Base-by-base conservation (phyloP, 35 echinoderm and acorn worm genomes). In the Ophiothrix spiculata region DNA sequence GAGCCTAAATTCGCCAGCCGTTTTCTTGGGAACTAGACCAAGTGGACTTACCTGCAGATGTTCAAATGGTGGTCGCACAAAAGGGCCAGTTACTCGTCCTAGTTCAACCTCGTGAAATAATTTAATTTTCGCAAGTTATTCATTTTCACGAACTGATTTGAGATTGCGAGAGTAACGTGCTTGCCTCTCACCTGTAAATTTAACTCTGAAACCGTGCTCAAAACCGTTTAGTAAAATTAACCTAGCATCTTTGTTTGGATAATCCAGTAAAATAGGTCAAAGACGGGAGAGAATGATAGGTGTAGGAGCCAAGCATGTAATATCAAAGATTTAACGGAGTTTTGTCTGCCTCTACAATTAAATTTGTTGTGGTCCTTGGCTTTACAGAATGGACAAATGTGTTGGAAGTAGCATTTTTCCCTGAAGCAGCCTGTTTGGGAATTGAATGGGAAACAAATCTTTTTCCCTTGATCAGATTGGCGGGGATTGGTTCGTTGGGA, bases 51-150 rank as follows among this genome's bases (percentile, higher is more conserved):
- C 37, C 11, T 35, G 78, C 78, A 80, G 41, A 39, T 80, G 38
- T 42, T 1, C 34, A 1, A 80, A 35, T 4, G 78, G 78, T 13
- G 0, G 35, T 16, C 15, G 0, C 1, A 16, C n/a, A 39, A 39
- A 80, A 11, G 78, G 78, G 8, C 78, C 78, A 4, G 78, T 38
- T n/a, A 80, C 32, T 35, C 76, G 32, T 35, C 76, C 76, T 33
- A 78, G 37, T 78, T 34, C 6, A 34, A 78, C 37, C 25, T 78
- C 76, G 17, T 35, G 32, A 10, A 15, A 11, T 35, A 78, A 4
- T 25, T 78, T 78, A 1, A 35, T 25, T 16, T 13, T 1, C 13
- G 25, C 76, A 2, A 78, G 31, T 78, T 13, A 35, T 4, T 28
- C 31, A 34, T 39, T 2, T 10, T 31, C 19, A 2, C 32, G 1